Base-by-base conservation (phyloP, 2,113 vertebrate species). In the Serilophus lunatus region DNA sequence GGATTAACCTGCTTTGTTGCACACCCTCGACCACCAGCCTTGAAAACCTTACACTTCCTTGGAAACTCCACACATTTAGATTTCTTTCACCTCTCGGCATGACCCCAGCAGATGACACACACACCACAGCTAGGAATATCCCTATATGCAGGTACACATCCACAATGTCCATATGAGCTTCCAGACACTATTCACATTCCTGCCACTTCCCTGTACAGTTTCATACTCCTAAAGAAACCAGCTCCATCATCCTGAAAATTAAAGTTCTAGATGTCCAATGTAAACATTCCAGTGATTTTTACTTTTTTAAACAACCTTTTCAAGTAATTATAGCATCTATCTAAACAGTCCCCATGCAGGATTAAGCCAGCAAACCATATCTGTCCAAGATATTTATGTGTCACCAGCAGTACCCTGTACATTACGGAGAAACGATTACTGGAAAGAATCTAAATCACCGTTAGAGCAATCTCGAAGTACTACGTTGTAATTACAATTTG, bases 401-500 rank as follows among this genome's bases (percentile, higher is more conserved):
- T 50, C 84, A 78, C 44, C 61, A 75, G 69, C 15, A 85, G 36
- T 15, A 88, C 64, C 60, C 61, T 2, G 0, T 50, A 47, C 70
- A 87, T 56, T n/a, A 60, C 5, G 68, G 40, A 87, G 65, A 33
- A 82, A 81, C 2, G 5, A 93, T 61, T 80, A 74, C 66, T n/a
- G 38, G 47, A 19, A 91, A 75, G 61, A 86, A 36, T 9, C 92
- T 92, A 90, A 91, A 96, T 96, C 86, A 88, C 70, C 19, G 50
- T 71, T 93, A 86, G 47, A 79, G 72, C 45, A 82, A 91, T 49
- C 49, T 86, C 72, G 7, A 86, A 92, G 38, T 42, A 88, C 81
- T 90, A 54, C 74, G 72, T 50, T 74, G 82, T 80, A 94, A 96
- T 92, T 94, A 59, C 54, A 80, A 93, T 90, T 80, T 93, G 75